Evolutionary conservation across 92 coral and sea anemone species (phyloP), one percentile per base, ranked within the genome.

Genomic region (Siderastrea radians): DNA sequence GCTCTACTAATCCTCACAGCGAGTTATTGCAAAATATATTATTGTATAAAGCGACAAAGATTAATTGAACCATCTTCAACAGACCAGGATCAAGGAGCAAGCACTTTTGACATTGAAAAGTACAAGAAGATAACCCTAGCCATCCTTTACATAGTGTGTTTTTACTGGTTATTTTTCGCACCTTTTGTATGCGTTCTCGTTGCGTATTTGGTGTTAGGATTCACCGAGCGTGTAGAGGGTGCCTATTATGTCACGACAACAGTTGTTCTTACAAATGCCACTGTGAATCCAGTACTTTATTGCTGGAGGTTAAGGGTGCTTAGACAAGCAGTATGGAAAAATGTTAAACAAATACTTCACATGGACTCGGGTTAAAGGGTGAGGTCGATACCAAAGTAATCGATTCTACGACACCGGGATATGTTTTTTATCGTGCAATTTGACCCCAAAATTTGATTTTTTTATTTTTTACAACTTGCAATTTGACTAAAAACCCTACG

Each of bases 121-220:
- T 82, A 82, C 86, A 72, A 71, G 86, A 71, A 69, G 16, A 72
- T 72, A 62, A 82, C 86, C 9, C 10, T 43, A n/a, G 86, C 86
- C 16, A 70, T 82, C 6, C 60, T 82, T 26, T 70, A 16, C 57
- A 70, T 70, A 2, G 86, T 71, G 9, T 70, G 71, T 17, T 72
- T 82, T 58, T 82, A 82, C 49, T 82, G 86, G 86, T 44, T 82
- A 3, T 82, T 82, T 82, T 82, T 82, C 19, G 86, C 79, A 12
- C 86, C 86, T 3, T 82, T 82, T 55, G 86, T 82, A 5, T 82
- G 77, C 71, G 86, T 82, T 7, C 86, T 82, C 5, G 49, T 82
- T 17, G 78, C 68, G 17, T 82, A 71, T 49, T 58, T 72, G 54
- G 6, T 8, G 48, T 48, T 57, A 6, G 78, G 86, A 45, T 70